Base-by-base conservation (phyloP, 2,888 invertebrate species). In the Pterostichus madidus region DNA sequence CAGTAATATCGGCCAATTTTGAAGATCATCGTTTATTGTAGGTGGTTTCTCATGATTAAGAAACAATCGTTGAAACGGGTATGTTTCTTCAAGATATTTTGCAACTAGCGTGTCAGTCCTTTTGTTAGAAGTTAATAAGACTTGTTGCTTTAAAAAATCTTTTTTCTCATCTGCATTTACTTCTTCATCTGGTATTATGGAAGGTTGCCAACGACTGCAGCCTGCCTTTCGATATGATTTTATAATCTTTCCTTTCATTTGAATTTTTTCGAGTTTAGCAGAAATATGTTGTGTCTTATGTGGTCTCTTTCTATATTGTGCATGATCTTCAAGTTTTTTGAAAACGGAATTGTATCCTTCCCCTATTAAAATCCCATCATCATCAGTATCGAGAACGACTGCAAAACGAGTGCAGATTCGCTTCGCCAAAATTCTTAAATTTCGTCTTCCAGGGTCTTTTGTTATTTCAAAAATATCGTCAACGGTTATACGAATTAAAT, bases 371-470 rank as follows among this genome's bases (percentile, higher is more conserved):
- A 59, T 59, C 5, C 59, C 59, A 11, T 59, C 59, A 17, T 59
- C 59, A 31, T 31, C 59, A 10, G 59, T 59, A 10, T 59, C 59
- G 2, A 59, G 59, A 5, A 59, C 5, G 4, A 31, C 31, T 31
- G 24, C 11, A 31, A 31, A 59, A 31, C 17, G 13, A 7, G 15
- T 10, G 31, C 59, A 59, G 13, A 59, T 31, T 10, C 24, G 24
- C 31, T 59, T 31, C 10, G 59, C 59, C 59, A 59, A 31, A 31
- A 59, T 24, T 59, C 59, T 59, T 10, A 59, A 5, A 59, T 59
- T 59, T 15, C 31, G 59, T 31, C 59, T 24, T 10, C 59, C 59
- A 10, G 59, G 59, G 6, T 5, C 31, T 31, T 59, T 24, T 10
- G 59, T 59, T 2, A 59, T 31, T 59, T 59, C 1, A 3, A 59